These are phyloP conservation scores for Myripristis murdjan DNA, from an alignment of 2,797 vertebrate genomes.

Conservation along the genomic window DNA sequence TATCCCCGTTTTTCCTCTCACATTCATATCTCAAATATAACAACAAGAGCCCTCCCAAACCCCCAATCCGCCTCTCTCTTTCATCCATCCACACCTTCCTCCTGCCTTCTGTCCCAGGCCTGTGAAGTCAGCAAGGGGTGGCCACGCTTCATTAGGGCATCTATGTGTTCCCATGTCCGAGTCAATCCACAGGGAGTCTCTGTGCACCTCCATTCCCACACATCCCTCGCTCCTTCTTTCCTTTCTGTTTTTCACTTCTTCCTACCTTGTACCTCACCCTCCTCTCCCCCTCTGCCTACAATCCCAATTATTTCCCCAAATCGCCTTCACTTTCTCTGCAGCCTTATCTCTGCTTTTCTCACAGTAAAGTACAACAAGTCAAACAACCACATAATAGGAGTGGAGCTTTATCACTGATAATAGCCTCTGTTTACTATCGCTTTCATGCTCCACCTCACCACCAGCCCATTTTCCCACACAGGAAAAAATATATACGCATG, in stretches of 20 bases:
- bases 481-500: neutral
- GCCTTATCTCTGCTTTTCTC: constrained; percentile 79
- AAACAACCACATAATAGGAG: constrained; percentile 67
- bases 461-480: constrained; percentile 72
- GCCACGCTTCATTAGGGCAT: constrained; percentile 66
- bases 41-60: constrained; percentile 12
- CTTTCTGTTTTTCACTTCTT: constrained; percentile 9
- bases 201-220: constrained; percentile 80
- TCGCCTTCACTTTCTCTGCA: constrained; percentile 37
- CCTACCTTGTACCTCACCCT: constrained; percentile 17
- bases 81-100: constrained; percentile 9
- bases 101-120: constrained; percentile 8
- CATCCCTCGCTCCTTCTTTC: constrained; percentile 30
- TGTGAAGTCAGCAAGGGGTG: constrained; percentile 65
- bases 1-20: neutral
- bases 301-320: constrained; percentile 41
- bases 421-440: constrained; percentile 65
- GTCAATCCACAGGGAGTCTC: constrained; percentile 66
- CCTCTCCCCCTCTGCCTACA: constrained; percentile 14
- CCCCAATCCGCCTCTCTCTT: constrained; percentile 7
- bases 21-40: constrained; percentile 13
- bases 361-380: constrained; percentile 71
- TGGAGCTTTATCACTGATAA: constrained; percentile 69
- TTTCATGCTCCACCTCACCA: constrained; percentile 69
- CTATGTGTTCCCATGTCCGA: constrained; percentile 74